Evolutionary conservation across 2,113 vertebrate species (phyloP), one percentile per base, ranked within the genome.

Genomic region (Mus pahari): DNA sequence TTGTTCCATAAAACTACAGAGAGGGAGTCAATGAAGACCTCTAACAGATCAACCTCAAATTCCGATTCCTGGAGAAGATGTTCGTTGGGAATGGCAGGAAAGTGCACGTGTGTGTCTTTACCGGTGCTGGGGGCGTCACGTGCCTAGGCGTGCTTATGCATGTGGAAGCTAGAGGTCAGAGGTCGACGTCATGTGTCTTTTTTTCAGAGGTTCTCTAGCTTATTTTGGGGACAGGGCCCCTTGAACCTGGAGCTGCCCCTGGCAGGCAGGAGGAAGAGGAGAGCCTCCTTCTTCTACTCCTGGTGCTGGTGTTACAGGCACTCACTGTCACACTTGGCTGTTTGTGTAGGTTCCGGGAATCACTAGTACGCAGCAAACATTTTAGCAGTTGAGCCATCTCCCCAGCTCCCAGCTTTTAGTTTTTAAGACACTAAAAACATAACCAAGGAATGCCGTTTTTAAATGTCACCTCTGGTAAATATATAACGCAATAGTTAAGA

Each of bases 371-470:
- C 5, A 3, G 45, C 1, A 8, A 36, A n/a, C 16, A n/a, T 50
- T 70, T 70, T 87, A n/a, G 19, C 31, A 36, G 7, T 2, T 86
- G 42, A 36, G 10, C 20, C 45, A 70, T n/a, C 64, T 70, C 62
- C 17, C 26, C 39, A 19, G 2, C 33, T 3, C 11, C 45, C 66
- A 50, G 48, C 13, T 24, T 53, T 87, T n/a, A 70, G 84, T 33
- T 91, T 97, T 96, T 55, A 36, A 91, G 92, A 75, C 94, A 66
- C 84, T n/a, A 66, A 90, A 87, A 86, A 33, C 2, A 24, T 24
- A 64, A 36, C 79, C 42, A 55, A 91, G 36, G 7, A 92, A 89
- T 16, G 1, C 31, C 58, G 0, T 64, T n/a, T 86, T 81, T 83
- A 24, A 64, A 58, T 58, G 24, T 66, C 31, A 33, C 42, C 16